Conservation (phyloP, 2,113 vertebrate species). For the Colossoma macropomum region DNA sequence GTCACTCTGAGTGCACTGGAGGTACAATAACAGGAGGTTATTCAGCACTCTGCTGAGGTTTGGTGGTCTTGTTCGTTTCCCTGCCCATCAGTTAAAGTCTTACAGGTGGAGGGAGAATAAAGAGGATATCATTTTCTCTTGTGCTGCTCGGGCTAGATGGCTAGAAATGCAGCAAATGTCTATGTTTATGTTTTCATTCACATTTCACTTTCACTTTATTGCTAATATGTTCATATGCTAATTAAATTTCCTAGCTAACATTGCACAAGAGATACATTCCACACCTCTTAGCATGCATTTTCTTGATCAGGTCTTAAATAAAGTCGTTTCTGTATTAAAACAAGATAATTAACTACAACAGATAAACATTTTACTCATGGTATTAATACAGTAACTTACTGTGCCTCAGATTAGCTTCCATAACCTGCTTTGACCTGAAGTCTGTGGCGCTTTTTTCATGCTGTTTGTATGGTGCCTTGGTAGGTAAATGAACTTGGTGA, state of each 20-base stretch:
- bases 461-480: slow-evolving; percentile 37
- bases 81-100: neutral
- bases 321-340: no score
- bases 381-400: neutral
- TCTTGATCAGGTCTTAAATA: neutral
- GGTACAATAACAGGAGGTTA: slow-evolving; percentile 7
- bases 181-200: neutral
- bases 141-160: neutral
- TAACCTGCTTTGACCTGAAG: slow-evolving; percentile 36
- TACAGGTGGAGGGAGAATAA: slow-evolving; percentile 37
- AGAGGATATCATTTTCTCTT: neutral
- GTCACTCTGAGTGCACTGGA: slow-evolving; percentile 50
- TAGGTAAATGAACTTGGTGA: slow-evolving; percentile 41
- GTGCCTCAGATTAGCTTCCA: neutral
- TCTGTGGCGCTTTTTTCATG: slow-evolving; percentile 10
- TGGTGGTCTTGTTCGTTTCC: slow-evolving; percentile 18
- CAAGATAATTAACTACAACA: no score
- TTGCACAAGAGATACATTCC: neutral
- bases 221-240: neutral
- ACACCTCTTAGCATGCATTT: neutral
- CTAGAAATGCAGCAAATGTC: neutral
- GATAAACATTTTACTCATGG: no score
- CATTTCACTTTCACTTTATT: neutral
- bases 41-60: slow-evolving; percentile 18
- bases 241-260: no score